These are phyloP conservation scores for Ispidina lecontei DNA, from an alignment of 2,797 vertebrate genomes.

Conservation along the genomic window DNA sequence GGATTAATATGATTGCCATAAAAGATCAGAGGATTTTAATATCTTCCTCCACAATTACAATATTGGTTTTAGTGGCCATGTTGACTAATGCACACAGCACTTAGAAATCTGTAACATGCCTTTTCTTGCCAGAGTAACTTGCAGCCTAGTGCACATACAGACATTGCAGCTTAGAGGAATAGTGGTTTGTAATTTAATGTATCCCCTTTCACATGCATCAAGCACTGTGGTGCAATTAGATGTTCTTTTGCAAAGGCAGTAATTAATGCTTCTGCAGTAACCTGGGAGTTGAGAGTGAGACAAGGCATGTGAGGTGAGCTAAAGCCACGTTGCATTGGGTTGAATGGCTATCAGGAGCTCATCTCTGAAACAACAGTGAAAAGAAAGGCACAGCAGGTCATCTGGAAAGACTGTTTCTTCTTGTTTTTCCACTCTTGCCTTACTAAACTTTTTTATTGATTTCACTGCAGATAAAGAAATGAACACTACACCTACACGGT, in stretches of 20 bases:
- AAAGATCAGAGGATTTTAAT: neutral
- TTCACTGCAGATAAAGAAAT: constrained; percentile 14
- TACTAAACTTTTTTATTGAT: constrained; percentile 31
- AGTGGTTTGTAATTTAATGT: constrained; percentile 9
- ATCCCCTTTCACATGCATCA: neutral
- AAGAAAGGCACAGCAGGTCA: neutral
- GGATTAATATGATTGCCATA: neutral
- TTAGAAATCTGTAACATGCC: neutral
- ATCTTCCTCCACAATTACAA: neutral
- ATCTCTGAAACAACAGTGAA: neutral
- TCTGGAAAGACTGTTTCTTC: constrained; percentile 40
- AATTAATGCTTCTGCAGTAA: constrained; percentile 18
- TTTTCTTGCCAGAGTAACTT: constrained; percentile 25
- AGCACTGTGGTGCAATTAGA: constrained; percentile 21
- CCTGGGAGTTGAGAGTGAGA: neutral
- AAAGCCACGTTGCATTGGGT: neutral
- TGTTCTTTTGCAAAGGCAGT: neutral
- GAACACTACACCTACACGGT: neutral
- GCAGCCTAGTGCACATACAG: neutral
- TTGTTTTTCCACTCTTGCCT: constrained; percentile 16
- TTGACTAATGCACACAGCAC: neutral
- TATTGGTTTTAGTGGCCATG: neutral
- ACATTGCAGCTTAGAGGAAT: neutral
- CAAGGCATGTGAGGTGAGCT: neutral
- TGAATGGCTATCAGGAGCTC: neutral